Evolutionary conservation across 2,888 invertebrate genomes (phyloP).

Genomic region (Cistogaster globosa): DNA sequence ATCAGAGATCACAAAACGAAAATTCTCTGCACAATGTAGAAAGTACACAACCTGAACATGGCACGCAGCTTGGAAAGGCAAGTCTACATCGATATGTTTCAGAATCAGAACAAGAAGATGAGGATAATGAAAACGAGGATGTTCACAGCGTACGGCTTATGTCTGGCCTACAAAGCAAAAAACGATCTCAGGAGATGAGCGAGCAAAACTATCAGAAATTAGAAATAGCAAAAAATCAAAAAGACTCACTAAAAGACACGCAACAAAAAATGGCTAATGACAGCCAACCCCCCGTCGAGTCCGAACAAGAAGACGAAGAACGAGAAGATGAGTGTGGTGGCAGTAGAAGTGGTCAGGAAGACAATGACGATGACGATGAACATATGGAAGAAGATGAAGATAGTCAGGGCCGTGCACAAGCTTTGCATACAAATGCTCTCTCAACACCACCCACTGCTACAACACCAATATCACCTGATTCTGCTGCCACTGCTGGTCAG

Average conservation of each 20-base stretch:
- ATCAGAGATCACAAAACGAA: slow-evolving; percentile 37
- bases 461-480: slow-evolving; percentile 79
- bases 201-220: slow-evolving; percentile 34
- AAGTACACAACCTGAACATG: slow-evolving; percentile 52
- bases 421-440: slow-evolving; percentile 76
- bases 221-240: slow-evolving; percentile 43
- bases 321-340: slow-evolving; percentile 65
- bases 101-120: slow-evolving; percentile 58
- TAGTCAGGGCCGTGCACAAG: slow-evolving; percentile 71
- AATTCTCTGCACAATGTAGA: slow-evolving; percentile 54
- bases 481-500: slow-evolving; percentile 80
- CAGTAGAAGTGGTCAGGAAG: slow-evolving; percentile 56
- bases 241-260: slow-evolving; percentile 17
- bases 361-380: slow-evolving; percentile 56
- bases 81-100: slow-evolving; percentile 13
- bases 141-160: slow-evolving; percentile 18
- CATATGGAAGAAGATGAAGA: slow-evolving; percentile 65
- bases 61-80: neutral
- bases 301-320: slow-evolving; percentile 60
- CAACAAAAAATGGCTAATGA: slow-evolving; percentile 30
- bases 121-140: slow-evolving; percentile 17
- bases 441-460: slow-evolving; percentile 78
- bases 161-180: slow-evolving; percentile 38
- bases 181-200: slow-evolving; percentile 50
- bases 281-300: slow-evolving; percentile 26